Evolutionary conservation across 1,140 invertebrate species (phyloP).

Genomic region (Pantala flavescens): DNA sequence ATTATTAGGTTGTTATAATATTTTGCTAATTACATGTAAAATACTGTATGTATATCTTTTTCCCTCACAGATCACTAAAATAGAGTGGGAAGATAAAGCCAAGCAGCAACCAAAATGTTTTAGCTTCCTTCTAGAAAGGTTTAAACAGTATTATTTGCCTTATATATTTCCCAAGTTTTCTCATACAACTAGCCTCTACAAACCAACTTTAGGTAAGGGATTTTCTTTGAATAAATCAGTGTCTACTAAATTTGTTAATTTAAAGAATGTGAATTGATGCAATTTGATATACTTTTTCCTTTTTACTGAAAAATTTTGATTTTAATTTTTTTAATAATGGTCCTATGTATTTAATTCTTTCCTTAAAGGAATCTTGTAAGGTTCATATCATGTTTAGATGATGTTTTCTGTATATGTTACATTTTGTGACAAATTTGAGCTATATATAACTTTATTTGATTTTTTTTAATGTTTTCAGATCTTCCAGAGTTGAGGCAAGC

Average conservation of each 20-base stretch:
- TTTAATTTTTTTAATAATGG: no score
- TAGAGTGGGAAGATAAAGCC: constrained; percentile 83
- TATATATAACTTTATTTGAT: no score
- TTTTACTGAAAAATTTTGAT: no score
- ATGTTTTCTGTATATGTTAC: no score
- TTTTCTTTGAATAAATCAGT: background rate
- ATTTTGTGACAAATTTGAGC: no score
- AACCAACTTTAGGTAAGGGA: constrained; percentile 63
- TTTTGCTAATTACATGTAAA: no score
- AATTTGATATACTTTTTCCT: no score
- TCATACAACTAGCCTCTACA: constrained; percentile 72
- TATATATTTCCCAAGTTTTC: constrained; percentile 86
- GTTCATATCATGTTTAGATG: no score
- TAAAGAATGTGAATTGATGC: no score
- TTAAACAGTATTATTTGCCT: constrained; percentile 82
- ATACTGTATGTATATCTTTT: background rate
- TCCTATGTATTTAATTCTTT: no score
- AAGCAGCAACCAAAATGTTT: constrained; percentile 70
- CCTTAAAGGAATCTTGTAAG: no score
- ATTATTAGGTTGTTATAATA: no score
- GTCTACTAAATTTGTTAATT: background rate
- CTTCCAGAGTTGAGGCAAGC: constrained; percentile 42
- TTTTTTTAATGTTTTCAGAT: constrained; percentile 30
- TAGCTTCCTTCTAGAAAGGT: constrained; percentile 83
- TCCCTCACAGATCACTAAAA: constrained; percentile 56